Evolutionary conservation across 1,140 invertebrate species (phyloP).

Genomic region (Drosophila tsacasi): DNA sequence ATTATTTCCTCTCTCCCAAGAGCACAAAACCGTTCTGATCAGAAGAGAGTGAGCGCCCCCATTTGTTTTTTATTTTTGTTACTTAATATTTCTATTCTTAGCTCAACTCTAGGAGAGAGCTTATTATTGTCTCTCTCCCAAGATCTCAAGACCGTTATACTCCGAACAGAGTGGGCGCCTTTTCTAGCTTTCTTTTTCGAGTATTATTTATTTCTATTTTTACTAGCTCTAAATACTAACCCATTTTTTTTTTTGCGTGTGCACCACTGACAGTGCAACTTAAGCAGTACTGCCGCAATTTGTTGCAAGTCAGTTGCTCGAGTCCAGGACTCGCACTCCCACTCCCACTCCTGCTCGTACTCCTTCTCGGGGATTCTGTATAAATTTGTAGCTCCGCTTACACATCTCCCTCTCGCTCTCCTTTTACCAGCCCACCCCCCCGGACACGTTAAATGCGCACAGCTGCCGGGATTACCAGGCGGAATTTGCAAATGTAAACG

Average conservation of each 20-base stretch:
- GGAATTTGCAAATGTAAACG: constrained; percentile 71
- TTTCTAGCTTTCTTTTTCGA: neutral
- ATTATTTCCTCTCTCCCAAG: no score
- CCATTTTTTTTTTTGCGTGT: neutral
- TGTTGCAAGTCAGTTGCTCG: constrained; percentile 67
- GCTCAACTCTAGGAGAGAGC: neutral
- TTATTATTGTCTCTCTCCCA: neutral
- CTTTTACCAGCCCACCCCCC: neutral
- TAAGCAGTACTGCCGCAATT: constrained; percentile 57
- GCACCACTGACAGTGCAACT: constrained; percentile 19
- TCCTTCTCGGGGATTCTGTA: constrained; percentile 14
- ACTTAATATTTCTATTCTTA: no score
- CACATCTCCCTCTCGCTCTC: neutral
- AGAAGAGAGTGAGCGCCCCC: no score
- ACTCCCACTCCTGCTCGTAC: neutral
- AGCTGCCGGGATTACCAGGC: constrained; percentile 74
- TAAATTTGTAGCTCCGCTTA: constrained; percentile 30
- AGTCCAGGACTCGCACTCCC: neutral
- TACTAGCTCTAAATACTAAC: neutral
- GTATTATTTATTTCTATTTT: neutral
- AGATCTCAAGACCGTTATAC: neutral
- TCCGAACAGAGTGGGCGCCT: neutral
- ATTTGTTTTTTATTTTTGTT: no score
- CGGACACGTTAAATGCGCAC: constrained; percentile 68
- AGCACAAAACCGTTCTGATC: no score